These are phyloP conservation scores for Xenopus tropicalis DNA, from an alignment of 2,113 vertebrate species.

Conservation along the genomic window DNA sequence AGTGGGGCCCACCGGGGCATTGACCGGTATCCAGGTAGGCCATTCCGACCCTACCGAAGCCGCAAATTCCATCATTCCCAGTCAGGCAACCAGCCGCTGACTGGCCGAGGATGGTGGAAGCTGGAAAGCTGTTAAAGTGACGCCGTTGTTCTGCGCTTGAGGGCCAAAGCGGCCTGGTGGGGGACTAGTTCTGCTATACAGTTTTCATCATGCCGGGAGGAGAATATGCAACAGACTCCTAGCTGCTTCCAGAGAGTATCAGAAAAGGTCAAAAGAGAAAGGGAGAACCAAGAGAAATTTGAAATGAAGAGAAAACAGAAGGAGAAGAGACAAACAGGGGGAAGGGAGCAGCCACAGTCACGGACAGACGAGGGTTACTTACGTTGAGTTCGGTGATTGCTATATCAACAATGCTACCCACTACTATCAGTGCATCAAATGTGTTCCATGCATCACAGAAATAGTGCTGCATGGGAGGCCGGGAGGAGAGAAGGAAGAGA, in stretches of 20 bases:
- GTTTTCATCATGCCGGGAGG: slow-evolving; percentile 72
- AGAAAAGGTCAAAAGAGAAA: slow-evolving; percentile 57
- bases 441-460: slow-evolving; percentile 99
- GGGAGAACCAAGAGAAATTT: slow-evolving; percentile 47
- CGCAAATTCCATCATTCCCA: neutral
- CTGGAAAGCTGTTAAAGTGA: neutral
- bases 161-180: neutral
- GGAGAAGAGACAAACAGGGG: slow-evolving; percentile 58
- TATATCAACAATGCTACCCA: slow-evolving; percentile 99
- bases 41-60: neutral
- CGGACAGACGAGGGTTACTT: slow-evolving; percentile 91
- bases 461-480: slow-evolving; percentile 94
- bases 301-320: slow-evolving; percentile 52
- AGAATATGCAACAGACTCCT: slow-evolving; percentile 64
- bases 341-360: slow-evolving; percentile 79
- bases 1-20: too few species aligned
- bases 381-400: slow-evolving; percentile 99
- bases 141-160: slow-evolving; percentile 5
- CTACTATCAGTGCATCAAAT: slow-evolving; percentile 99
- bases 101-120: neutral
- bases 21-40: too few species aligned
- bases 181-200: slow-evolving; percentile 64
- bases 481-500: slow-evolving; percentile 64
- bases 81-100: neutral
- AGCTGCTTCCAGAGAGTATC: slow-evolving; percentile 57